Percentiles rank a stretch among this genome's conserved stretches.
Evolutionary conservation across 1,140 invertebrate species (phyloP).

Genomic region (Drosophila leontia): DNA sequence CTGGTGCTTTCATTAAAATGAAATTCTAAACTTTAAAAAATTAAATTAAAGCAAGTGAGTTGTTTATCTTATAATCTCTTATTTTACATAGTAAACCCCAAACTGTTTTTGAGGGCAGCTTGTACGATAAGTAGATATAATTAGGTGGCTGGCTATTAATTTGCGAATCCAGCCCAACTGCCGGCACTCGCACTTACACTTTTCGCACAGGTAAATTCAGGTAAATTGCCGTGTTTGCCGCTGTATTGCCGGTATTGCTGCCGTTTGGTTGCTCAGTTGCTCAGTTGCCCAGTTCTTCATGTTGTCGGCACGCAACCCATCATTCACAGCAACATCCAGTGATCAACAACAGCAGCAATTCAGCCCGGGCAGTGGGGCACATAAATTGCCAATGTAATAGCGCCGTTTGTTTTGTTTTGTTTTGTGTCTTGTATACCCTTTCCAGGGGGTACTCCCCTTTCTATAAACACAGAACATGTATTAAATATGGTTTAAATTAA

Average conservation of each 20-base stretch:
- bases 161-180: conserved; percentile 21
- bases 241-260: conserved; percentile 6
- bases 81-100: background rate
- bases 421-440: conserved; percentile 1
- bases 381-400: conserved; percentile 72
- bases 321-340: conserved; percentile 21
- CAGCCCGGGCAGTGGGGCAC: conserved; percentile 33
- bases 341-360: conserved; percentile 23
- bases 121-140: conserved; percentile 20
- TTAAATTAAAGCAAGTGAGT: too few relatives aligned
- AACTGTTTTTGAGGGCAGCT: background rate
- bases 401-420: conserved; percentile 36
- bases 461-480: too few relatives aligned
- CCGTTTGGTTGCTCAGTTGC: background rate
- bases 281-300: conserved; percentile 5
- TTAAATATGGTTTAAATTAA: too few relatives aligned
- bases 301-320: conserved; percentile 29
- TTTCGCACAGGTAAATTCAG: conserved; percentile 7
- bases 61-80: background rate
- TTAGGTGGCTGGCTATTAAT: conserved; percentile 33
- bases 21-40: too few relatives aligned
- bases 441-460: background rate
- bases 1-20: too few relatives aligned
- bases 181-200: background rate
- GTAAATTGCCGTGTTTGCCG: conserved; percentile 17